Percentiles rank a stretch among this genome's conserved stretches.
These are phyloP conservation scores for Dicaeum eximium DNA, from an alignment of 2,113 vertebrate species.

Conservation along the genomic window DNA sequence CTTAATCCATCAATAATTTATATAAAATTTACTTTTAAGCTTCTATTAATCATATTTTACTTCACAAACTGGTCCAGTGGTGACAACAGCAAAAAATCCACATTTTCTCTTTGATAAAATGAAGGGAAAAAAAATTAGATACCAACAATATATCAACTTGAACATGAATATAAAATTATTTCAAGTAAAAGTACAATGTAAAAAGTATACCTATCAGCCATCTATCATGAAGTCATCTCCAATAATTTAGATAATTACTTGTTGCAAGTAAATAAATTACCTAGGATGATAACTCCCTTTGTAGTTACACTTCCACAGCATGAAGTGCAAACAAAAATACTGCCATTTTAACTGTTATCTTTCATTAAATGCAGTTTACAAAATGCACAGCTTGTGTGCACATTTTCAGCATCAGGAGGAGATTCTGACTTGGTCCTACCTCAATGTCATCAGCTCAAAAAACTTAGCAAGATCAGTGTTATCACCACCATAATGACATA, in stretches of 20 bases:
- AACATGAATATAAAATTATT: not conserved
- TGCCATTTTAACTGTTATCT: not conserved
- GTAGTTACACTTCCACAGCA: not conserved
- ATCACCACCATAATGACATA: not conserved
- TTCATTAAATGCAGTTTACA: not conserved
- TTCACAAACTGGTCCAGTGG: not conserved
- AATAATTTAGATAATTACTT: not conserved
- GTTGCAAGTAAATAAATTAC: not conserved
- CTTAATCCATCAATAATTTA: not conserved
- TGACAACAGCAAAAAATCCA: not conserved
- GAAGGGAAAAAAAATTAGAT: not conserved
- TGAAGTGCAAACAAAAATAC: not conserved
- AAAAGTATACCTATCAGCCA: not conserved
- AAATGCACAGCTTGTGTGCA: not conserved
- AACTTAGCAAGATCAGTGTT: not conserved
- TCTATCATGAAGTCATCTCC: not conserved
- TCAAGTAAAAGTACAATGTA: not conserved
- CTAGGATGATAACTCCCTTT: not conserved
- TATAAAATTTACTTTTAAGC: not conserved
- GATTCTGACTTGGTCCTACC: not conserved
- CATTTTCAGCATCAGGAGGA: not conserved
- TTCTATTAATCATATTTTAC: not conserved
- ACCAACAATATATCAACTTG: not conserved
- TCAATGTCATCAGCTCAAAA: not conserved
- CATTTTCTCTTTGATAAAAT: not conserved